phyloP scores from a whole-genome alignment of 2,888 invertebrate species.

The Hypomecis punctinalis region DNA sequence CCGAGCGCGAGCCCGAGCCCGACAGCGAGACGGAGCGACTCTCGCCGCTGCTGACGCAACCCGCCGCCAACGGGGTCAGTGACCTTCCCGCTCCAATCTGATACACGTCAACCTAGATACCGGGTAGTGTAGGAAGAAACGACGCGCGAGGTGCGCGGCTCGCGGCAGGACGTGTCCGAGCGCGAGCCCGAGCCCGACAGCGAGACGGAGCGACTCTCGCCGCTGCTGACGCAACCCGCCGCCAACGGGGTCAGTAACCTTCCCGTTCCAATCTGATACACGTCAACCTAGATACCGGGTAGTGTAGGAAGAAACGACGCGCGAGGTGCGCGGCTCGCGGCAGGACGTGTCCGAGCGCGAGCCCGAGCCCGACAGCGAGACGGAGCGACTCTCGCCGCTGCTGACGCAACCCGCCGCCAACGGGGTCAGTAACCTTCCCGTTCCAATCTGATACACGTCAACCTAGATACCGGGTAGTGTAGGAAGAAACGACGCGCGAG shows the following conservation, averaged over 20 bases:
- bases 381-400: constrained; percentile 92
- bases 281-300: too few relatives aligned
- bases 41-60: constrained; percentile 88
- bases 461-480: too few relatives aligned
- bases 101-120: background rate
- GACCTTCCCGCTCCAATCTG: background rate
- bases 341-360: constrained; percentile 33
- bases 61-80: constrained; percentile 60
- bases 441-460: background rate
- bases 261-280: background rate
- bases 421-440: constrained; percentile 51
- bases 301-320: constrained; percentile 50
- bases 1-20: constrained; percentile 79
- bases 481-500: constrained; percentile 49
- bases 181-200: constrained; percentile 88
- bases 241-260: constrained; percentile 56
- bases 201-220: constrained; percentile 93
- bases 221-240: constrained; percentile 83
- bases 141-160: constrained; percentile 38
- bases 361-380: constrained; percentile 91
- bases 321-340: constrained; percentile 39
- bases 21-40: constrained; percentile 94
- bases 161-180: constrained; percentile 34
- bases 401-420: constrained; percentile 72
- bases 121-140: constrained; percentile 55